Base-by-base conservation (phyloP, 1,140 invertebrate species). In the Saccostrea echinata region DNA sequence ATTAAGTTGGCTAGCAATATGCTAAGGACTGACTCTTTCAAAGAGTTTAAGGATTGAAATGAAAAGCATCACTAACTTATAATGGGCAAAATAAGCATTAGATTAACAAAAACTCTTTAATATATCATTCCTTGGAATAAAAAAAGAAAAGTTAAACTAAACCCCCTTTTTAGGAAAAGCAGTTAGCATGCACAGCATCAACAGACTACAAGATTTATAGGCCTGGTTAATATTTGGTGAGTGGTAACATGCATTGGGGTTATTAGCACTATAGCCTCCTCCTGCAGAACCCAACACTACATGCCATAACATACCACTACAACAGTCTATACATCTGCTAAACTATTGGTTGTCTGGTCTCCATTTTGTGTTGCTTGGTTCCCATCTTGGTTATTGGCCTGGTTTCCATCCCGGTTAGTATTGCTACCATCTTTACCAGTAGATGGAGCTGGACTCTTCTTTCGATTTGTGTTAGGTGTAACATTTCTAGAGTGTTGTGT, bases 281-380 rank as follows among this genome's bases (percentile, higher is more conserved):
- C 81, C 81, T 8, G 21, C 11, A 13, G 21, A 30, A 43, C 76
- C 24, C 81, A 24, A n/a, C 81, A 83, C 35, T 53, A 53, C 35
- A 53, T 8, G 24, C 81, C 18, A 21, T 53, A 83, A 83, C 81
- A 83, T 52, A 83, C 81, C 81, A 83, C 35, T 53, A 83, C 81
- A 9, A 83, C 24, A 9, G 27, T 82, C 81, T 87, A 87, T 11
- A 87, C 86, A 68, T 82, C 81, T 12, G 86, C 80, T 27, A 87
- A 43, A 83, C 57, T 87, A 27, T 57, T 57, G n/a, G 55, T 27
- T 1, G 86, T 87, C 43, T 24, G 35, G 8, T 53, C 21, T 13
- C 57, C 80, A 87, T 87, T 80, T 24, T 68, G 80, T 52, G 35
- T 43, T 6, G 81, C 16, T 51, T 83, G 9, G 35, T 51, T 51